Evolutionary conservation across 2,888 invertebrate species (phyloP), one percentile per base, ranked within the genome.

Genomic region (Dastarcus helophoroides): DNA sequence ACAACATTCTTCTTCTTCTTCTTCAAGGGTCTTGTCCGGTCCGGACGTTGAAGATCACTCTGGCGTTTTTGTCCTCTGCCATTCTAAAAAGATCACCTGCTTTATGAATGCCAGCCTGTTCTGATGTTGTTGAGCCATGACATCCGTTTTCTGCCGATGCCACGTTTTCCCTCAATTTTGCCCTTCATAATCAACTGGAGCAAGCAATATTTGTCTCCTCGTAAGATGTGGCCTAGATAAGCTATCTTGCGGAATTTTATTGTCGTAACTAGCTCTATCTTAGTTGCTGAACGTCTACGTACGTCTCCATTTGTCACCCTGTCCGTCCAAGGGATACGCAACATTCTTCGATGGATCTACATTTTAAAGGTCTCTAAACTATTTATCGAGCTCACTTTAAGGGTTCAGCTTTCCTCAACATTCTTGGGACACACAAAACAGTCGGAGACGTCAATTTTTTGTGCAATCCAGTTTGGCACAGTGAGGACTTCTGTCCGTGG

Each of bases 41-140:
- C 33, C 24, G 26, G 26, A 31, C 31, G 31, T 31, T 35, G 32
- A 22, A 31, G 19, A 34, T 35, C 17, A 36, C 32, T 6, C 14
- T 33, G 17, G 15, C 29, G 29, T 33, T 29, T 3, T 33, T 16
- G 29, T 25, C 12, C 23, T 36, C 33, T 7, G 36, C 33, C 13
- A 33, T 9, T 26, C 36, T 22, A 22, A 30, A 15, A 12, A 25
- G 8, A 21, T 32, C 13, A 9, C 15, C 33, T 12, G 14, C 31
- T 9, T 17, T 14, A 8, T 6, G 22, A 31, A 34, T 34, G 10
- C 22, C 34, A 2, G 10, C 22, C 34, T 2, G 31, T 34, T 2
- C 22, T 14, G 14, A 35, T 31, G 17, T 38, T 36, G 12, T 30
- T 36, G 6, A 40, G 29, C 40, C 32, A 36, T n/a, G 36, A 36